Conservation (phyloP, 2,113 vertebrate genomes). For the Cygnus atratus region DNA sequence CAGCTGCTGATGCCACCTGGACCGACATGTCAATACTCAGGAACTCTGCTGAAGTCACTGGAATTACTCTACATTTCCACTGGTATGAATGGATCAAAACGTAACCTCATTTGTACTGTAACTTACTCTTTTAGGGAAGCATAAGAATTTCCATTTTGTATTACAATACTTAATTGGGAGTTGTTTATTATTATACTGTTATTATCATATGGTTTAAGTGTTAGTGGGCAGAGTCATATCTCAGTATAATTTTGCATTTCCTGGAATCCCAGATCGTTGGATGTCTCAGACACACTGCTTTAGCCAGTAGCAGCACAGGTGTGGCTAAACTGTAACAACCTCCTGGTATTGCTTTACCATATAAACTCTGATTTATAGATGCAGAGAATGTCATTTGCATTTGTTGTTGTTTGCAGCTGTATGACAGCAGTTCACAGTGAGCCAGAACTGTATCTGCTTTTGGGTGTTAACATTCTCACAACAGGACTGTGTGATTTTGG, state of each 20-base stretch:
- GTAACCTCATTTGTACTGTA: not conserved
- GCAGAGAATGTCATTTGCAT: not conserved
- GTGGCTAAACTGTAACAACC: not conserved
- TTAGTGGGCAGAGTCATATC: not conserved
- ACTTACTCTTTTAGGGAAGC: not conserved
- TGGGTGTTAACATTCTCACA: not conserved
- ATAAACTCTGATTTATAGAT: conserved; percentile 12
- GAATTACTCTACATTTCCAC: not conserved
- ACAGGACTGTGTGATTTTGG: not conserved
- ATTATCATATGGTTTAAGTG: not conserved
- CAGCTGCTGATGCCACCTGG: not conserved
- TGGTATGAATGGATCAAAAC: not conserved
- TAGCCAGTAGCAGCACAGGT: not conserved
- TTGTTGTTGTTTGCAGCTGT: not conserved
- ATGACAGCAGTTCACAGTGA: not conserved
- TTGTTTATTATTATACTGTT: not conserved
- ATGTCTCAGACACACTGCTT: not conserved
- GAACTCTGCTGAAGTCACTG: not conserved
- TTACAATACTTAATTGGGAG: not conserved
- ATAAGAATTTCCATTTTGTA: conserved; percentile 5
- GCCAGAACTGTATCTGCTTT: not conserved
- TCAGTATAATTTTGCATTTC: not conserved
- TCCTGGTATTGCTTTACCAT: not conserved
- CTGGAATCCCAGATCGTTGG: not conserved
- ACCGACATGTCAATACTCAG: not conserved